Conservation (phyloP, 2,113 vertebrate genomes). For the Corythoichthys haematopterus region DNA sequence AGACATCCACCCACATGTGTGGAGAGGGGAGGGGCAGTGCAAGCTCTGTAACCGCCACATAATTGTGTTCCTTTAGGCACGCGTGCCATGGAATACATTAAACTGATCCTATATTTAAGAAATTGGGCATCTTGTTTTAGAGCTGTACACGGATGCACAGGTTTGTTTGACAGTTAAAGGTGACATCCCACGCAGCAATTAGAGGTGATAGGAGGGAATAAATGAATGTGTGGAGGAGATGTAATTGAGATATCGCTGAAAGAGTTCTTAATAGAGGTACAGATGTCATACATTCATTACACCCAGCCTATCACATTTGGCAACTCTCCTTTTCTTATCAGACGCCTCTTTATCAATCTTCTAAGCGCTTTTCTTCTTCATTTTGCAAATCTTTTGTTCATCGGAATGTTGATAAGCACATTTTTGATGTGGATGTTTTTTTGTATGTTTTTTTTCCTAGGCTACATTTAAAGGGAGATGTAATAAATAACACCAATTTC, state of each 20-base stretch:
- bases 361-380: slow-evolving; percentile 9
- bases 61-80: slow-evolving; percentile 3
- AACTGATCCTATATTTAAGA: slow-evolving; percentile 14
- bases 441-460: background rate
- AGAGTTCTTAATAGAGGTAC: slow-evolving; percentile 58
- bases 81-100: slow-evolving; percentile 2
- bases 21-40: slow-evolving; percentile 7
- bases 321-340: slow-evolving; percentile 27
- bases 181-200: slow-evolving; percentile 60
- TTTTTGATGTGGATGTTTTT: background rate
- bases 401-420: slow-evolving; percentile 16
- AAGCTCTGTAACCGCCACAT: background rate
- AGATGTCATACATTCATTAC: slow-evolving; percentile 58
- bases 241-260: slow-evolving; percentile 39
- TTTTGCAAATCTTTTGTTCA: background rate
- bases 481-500: background rate
- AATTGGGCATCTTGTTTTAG: slow-evolving; percentile 4
- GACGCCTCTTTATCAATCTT: slow-evolving; percentile 35
- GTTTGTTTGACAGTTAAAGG: slow-evolving; percentile 45
- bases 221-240: slow-evolving; percentile 31
- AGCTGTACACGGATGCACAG: background rate
- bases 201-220: slow-evolving; percentile 33
- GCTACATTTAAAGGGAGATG: no score
- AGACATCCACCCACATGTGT: slow-evolving; percentile 51
- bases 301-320: slow-evolving; percentile 47